Conservation (phyloP, 2,888 invertebrate species). For the Orgyia antiqua region DNA sequence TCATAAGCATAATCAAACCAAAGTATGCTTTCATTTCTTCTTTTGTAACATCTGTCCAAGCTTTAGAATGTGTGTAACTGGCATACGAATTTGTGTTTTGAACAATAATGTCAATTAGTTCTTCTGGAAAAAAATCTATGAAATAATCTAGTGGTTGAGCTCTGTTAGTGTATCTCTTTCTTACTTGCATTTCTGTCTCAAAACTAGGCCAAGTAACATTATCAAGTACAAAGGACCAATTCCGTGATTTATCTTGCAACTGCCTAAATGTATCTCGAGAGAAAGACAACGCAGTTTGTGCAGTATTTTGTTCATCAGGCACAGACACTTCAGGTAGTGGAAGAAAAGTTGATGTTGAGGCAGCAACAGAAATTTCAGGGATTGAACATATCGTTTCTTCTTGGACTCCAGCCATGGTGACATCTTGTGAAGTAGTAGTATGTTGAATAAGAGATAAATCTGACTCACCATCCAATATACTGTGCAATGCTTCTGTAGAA, state of each 20-base stretch:
- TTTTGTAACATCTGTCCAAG: slow-evolving; percentile 12
- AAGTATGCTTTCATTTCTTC: slow-evolving; percentile 13
- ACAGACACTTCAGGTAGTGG: slow-evolving; percentile 8
- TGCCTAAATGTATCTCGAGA: neutral
- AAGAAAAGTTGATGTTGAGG: slow-evolving; percentile 8
- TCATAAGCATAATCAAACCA: slow-evolving; percentile 9
- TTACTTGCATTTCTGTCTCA: slow-evolving; percentile 10
- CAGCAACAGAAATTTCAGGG: slow-evolving; percentile 10
- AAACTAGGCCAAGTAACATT: slow-evolving; percentile 8
- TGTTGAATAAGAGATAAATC: slow-evolving; percentile 15
- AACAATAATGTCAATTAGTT: slow-evolving; percentile 10
- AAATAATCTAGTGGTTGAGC: slow-evolving; percentile 11
- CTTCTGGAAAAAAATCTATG: slow-evolving; percentile 1
- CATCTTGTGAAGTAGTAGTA: slow-evolving; percentile 11
- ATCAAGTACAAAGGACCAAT: slow-evolving; percentile 4
- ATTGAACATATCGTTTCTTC: slow-evolving; percentile 10
- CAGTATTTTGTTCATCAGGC: no score
- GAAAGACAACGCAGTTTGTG: neutral
- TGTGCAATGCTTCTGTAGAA: slow-evolving; percentile 13
- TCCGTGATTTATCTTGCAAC: neutral
- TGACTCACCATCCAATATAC: slow-evolving; percentile 14
- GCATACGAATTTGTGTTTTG: slow-evolving; percentile 10
- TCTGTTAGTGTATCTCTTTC: slow-evolving; percentile 8
- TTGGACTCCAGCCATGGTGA: slow-evolving; percentile 8
- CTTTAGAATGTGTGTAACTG: slow-evolving; percentile 8